phyloP scores from a whole-genome alignment of 2,888 invertebrate genomes.

The Aspidiotus destructor region DNA sequence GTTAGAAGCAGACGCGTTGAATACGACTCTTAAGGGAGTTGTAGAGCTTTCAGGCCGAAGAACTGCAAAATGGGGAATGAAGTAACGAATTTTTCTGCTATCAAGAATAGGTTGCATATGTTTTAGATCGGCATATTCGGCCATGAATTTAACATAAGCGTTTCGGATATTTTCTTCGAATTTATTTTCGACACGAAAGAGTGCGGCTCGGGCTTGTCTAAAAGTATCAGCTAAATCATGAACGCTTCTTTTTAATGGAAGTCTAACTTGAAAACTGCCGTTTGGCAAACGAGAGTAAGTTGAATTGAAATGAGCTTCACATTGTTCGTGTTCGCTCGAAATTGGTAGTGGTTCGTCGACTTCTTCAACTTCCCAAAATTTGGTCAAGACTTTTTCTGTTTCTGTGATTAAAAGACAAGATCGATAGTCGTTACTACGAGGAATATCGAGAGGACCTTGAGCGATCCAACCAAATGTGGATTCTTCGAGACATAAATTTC shows the following conservation, averaged over 20 bases:
- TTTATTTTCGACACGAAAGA: neutral
- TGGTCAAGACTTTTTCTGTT: slow-evolving; percentile 1
- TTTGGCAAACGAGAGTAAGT: slow-evolving; percentile 1
- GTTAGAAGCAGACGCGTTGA: slow-evolving; percentile 36
- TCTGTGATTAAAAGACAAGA: neutral
- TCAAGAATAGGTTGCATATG: slow-evolving; percentile 9
- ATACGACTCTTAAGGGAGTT: slow-evolving; percentile 37
- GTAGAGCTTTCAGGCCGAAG: slow-evolving; percentile 34
- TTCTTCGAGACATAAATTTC: too few species aligned
- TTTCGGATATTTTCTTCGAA: neutral
- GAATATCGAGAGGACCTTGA: neutral
- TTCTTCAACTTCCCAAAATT: slow-evolving; percentile 32
- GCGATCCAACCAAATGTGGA: slow-evolving; percentile 17
- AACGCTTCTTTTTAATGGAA: neutral
- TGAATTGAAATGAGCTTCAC: neutral
- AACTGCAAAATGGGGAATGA: slow-evolving; percentile 38
- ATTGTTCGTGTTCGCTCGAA: neutral
- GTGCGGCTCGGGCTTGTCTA: neutral
- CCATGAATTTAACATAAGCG: slow-evolving; percentile 19
- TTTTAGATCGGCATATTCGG: neutral
- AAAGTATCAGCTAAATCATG: slow-evolving; percentile 3
- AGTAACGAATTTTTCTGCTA: slow-evolving; percentile 16
- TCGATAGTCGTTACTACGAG: neutral
- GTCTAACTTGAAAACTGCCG: slow-evolving; percentile 15
- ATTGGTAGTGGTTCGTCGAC: neutral